These are phyloP conservation scores for Harpegnathos saltator DNA, from an alignment of 1,140 invertebrate genomes.

Conservation along the genomic window DNA sequence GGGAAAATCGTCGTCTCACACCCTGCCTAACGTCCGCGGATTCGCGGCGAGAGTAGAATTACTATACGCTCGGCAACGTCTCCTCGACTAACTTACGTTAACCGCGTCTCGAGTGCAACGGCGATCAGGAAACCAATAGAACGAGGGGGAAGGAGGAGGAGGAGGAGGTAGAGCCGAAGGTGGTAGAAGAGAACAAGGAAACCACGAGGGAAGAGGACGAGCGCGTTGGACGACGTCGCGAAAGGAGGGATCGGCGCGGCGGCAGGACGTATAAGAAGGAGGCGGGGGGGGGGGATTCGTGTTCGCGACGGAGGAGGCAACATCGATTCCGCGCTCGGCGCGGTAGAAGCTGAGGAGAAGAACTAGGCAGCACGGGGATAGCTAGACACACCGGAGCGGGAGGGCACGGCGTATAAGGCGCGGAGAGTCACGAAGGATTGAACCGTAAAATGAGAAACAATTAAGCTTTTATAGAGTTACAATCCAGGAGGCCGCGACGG, in stretches of 20 bases:
- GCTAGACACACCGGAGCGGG: constrained; percentile 31
- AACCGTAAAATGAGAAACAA: constrained; percentile 83
- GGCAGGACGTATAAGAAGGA: constrained; percentile 49
- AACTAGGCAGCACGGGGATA: constrained; percentile 32
- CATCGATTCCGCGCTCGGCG: constrained; percentile 32
- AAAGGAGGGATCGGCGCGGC: constrained; percentile 12
- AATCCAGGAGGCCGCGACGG: constrained; percentile 71
- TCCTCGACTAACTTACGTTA: constrained; percentile 9
- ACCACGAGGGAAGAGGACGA: constrained; percentile 6
- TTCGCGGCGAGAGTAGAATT: constrained; percentile 1
- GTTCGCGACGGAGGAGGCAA: constrained; percentile 34
- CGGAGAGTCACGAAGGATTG: constrained; percentile 76
- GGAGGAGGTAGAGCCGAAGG: neutral
- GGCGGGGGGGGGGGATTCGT: constrained; percentile 38
- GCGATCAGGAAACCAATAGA: constrained; percentile 43
- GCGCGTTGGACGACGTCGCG: constrained; percentile 30
- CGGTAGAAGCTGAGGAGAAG: constrained; percentile 6
- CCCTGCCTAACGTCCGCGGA: constrained; percentile 9
- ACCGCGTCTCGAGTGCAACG: constrained; percentile 21
- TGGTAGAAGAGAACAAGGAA: constrained; percentile 3
- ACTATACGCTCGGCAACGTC: constrained; percentile 18
- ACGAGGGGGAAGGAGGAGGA: neutral
- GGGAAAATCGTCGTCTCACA: constrained; percentile 4
- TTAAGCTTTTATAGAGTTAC: constrained; percentile 83
- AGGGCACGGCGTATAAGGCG: constrained; percentile 72